phyloP scores from a whole-genome alignment of 2,888 invertebrate species.

The Eristalis tenax region DNA sequence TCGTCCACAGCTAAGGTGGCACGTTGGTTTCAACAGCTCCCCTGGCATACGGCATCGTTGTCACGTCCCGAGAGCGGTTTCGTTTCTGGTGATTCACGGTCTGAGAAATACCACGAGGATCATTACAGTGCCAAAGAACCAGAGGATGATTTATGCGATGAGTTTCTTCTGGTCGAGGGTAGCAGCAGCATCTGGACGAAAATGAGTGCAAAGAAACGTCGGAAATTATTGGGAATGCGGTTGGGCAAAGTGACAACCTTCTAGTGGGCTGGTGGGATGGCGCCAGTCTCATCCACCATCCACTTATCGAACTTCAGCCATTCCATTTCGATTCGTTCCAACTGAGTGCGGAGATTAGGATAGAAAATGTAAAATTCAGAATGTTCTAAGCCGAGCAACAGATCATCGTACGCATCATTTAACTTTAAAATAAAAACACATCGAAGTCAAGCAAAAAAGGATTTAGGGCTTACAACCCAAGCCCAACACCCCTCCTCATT shows the following conservation, averaged over 20 bases:
- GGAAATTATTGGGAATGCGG: slow-evolving; percentile 86
- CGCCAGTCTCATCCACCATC: background rate
- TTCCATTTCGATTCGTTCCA: slow-evolving; percentile 30
- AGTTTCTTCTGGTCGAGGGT: slow-evolving; percentile 85
- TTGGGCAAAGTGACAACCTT: slow-evolving; percentile 88
- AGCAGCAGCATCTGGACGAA: slow-evolving; percentile 86
- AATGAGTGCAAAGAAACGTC: slow-evolving; percentile 87
- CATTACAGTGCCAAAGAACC: slow-evolving; percentile 79
- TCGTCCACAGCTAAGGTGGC: slow-evolving; percentile 90
- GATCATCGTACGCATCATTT: slow-evolving; percentile 62
- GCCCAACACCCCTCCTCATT: rapidly evolving
- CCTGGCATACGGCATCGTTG: slow-evolving; percentile 83
- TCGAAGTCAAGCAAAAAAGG: slow-evolving; percentile 5
- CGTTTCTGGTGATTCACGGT: slow-evolving; percentile 85
- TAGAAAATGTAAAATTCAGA: slow-evolving; percentile 46
- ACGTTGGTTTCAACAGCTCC: slow-evolving; percentile 89
- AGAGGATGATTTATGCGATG: slow-evolving; percentile 82
- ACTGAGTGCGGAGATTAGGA: slow-evolving; percentile 7
- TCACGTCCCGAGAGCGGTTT: slow-evolving; percentile 91
- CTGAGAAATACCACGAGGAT: slow-evolving; percentile 82
- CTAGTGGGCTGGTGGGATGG: slow-evolving; percentile 75
- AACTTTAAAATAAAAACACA: slow-evolving; percentile 23
- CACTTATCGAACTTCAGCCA: slow-evolving; percentile 2
- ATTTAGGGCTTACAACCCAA: slow-evolving; percentile 11
- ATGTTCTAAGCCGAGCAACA: slow-evolving; percentile 39